phyloP scores from a whole-genome alignment of 2,113 vertebrate genomes.

The human (Homo sapiens) region GRCh38 chr2:39434501-39435000 shows the following conservation, averaged over 20 bases:
- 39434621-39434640: background rate
- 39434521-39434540: background rate
- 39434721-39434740: background rate
- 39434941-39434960: conserved; percentile 15
- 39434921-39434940: conserved; percentile 22
- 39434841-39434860: conserved; percentile 19
- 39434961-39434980: conserved; percentile 38
- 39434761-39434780: background rate
- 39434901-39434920: conserved; percentile 29
- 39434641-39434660: background rate
- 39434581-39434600: conserved; percentile 4
- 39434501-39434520: background rate
- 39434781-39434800: background rate
- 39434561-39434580: background rate
- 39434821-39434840: background rate
- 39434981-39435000: background rate
- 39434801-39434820: background rate
- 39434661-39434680: background rate
- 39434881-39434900: conserved; percentile 53
- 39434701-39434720: background rate
- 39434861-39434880: conserved; percentile 29
- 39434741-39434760: conserved; percentile 44
- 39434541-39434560: background rate
- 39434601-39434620: background rate
- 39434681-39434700: background rate